Evolutionary conservation across 2,113 vertebrate genomes (phyloP).

Genomic region (Progne subis): DNA sequence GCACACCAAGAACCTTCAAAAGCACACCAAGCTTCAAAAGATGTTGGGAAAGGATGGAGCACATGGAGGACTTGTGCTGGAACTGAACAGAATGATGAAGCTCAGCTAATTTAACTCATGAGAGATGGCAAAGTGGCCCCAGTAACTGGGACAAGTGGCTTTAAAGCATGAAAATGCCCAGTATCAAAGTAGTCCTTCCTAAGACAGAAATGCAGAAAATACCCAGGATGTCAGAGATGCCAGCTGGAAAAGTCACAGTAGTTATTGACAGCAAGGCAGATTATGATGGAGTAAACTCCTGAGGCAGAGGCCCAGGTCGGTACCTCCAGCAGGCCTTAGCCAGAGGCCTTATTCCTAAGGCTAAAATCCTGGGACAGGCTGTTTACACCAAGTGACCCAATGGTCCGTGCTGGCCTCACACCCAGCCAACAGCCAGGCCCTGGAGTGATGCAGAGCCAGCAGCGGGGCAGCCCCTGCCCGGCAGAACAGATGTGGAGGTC

Average conservation of each 20-base stretch:
- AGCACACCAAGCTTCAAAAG: background rate
- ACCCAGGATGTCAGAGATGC: background rate
- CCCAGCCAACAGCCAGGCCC: background rate
- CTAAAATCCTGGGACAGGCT: background rate
- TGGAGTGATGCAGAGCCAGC: fast-evolving
- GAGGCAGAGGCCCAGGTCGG: background rate
- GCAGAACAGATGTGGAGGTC: background rate
- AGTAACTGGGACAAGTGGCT: background rate
- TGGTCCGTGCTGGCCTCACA: fast-evolving
- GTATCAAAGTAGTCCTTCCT: background rate
- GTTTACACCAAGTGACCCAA: background rate
- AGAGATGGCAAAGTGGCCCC: background rate
- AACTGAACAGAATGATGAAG: background rate
- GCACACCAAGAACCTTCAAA: background rate
- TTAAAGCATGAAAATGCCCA: background rate
- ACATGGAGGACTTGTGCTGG: background rate
- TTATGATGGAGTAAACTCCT: background rate
- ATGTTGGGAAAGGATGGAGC: background rate
- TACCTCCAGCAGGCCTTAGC: background rate
- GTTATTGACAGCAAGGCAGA: fast-evolving
- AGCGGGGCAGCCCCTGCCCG: fast-evolving
- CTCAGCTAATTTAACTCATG: background rate
- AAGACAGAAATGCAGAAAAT: background rate
- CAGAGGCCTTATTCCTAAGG: background rate
- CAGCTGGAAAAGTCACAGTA: background rate